Conservation (phyloP, 2,113 vertebrate species). For the Engraulis encrasicolus region DNA sequence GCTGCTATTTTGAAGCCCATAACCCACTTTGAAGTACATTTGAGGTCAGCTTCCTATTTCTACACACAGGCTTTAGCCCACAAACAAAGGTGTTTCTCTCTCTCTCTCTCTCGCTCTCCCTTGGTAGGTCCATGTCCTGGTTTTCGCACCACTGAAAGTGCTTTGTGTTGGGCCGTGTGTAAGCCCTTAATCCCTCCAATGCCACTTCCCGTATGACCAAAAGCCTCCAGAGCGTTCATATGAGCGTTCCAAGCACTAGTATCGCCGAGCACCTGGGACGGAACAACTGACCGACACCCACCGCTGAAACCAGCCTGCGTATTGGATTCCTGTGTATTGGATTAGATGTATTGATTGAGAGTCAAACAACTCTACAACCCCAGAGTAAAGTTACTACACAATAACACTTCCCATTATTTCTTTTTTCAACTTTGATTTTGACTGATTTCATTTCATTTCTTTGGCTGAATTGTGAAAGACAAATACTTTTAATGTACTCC, state of each 20-base stretch:
- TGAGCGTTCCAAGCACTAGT: no score
- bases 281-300: not conserved
- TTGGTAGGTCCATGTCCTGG: not conserved
- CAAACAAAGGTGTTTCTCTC: conserved; percentile 13
- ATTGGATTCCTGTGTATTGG: no score
- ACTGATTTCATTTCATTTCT: no score
- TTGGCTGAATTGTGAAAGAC: no score
- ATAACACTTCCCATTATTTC: conserved; percentile 23
- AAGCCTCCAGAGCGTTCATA: not conserved
- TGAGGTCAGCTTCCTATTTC: not conserved
- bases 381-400: no score
- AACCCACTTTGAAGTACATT: not conserved
- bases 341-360: no score
- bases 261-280: not conserved
- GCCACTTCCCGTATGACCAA: not conserved
- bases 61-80: not conserved
- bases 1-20: not conserved
- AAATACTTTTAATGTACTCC: no score
- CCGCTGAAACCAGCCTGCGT: no score
- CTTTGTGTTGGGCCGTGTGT: not conserved
- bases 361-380: no score
- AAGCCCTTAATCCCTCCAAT: not conserved
- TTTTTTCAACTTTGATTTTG: conserved; percentile 1
- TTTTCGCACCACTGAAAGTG: conserved; percentile 4
- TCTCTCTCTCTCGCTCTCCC: not conserved